Base-by-base conservation (phyloP, 2,888 invertebrate species). In the Hyposoter dolosus region DNA sequence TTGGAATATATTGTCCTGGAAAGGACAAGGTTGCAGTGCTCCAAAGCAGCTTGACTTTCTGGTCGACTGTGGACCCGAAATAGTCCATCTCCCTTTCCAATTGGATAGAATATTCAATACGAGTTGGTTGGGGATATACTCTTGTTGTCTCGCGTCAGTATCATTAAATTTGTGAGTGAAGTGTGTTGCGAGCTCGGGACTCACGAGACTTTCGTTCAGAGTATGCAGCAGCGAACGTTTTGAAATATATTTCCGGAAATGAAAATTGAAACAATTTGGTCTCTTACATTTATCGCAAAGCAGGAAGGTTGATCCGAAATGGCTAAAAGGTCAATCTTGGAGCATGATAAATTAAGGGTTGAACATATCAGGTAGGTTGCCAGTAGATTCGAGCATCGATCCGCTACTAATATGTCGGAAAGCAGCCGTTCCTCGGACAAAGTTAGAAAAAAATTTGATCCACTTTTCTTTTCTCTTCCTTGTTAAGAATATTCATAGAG, bases 401-500 rank as follows among this genome's bases (percentile, higher is more conserved):
- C 60, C 60, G 28, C 4, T 1, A 1, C 35, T 15, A 60, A 7
- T 28, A 4, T 1, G 1, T 1, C 9, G 40, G 40, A 40, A 40
- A 40, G 6, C n/a, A 40, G 6, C n/a, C 19, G 19, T 17, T 50
- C 9, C 53, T 53, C 19, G 9, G 6, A 53, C 53, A 23, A 23
- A 3, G 10, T 23, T 19, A 10, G 28, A 15, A 60, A 9, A 28
- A 60, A 60, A 15, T 60, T 12, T 60, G 28, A 15, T 60, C 28
- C 5, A 28, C 35, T 45, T 28, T 23, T 32, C 50, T 9, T 32
- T 6, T 28, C 71, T 19, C n/a, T 10, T 40, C n/a, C n/a, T 65
- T 60, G 43, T 56, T 28, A 50, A 79, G 56, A 79, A 79, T 79
- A 79, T 79, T 71, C 35, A 45, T 79, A 79, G 79, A 66, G 79